A percentile compares a stretch with the other conserved stretches of the same genome.
Evolutionary conservation across 1,140 invertebrate genomes (phyloP).

Genomic region (Papilio dardanus): DNA sequence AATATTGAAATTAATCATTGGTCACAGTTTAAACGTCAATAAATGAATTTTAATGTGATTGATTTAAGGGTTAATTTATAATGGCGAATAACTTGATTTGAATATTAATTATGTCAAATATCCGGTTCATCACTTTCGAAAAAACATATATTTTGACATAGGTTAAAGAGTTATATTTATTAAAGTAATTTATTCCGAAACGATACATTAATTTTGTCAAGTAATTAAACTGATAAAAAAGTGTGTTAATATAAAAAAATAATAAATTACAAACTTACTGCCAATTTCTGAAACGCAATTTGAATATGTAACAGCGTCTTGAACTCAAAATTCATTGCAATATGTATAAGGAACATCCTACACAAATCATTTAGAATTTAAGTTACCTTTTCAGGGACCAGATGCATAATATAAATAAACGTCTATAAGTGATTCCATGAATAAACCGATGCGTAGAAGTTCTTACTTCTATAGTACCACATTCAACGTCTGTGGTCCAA

Average conservation of each 20-base stretch:
- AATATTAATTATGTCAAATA: conserved; percentile 8
- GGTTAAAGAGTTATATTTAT: not conserved
- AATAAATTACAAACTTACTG: too few relatives aligned
- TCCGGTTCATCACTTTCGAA: conserved; percentile 30
- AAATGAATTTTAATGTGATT: not conserved
- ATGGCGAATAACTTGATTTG: not conserved
- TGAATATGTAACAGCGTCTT: too few relatives aligned
- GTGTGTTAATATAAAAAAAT: too few relatives aligned
- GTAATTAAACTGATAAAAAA: conserved; percentile 23
- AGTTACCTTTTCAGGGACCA: not conserved
- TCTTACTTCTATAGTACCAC: not conserved
- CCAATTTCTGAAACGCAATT: too few relatives aligned
- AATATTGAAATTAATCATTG: conserved; percentile 29
- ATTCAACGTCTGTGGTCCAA: conserved; percentile 55
- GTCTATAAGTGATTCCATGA: not conserved
- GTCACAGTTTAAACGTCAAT: not conserved
- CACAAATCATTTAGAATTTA: not conserved
- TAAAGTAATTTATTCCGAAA: conserved; percentile 3
- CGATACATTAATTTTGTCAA: not conserved
- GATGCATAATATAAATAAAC: not conserved
- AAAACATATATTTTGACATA: conserved; percentile 24
- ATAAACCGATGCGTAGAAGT: not conserved
- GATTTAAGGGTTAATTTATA: conserved; percentile 16
- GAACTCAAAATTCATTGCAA: too few relatives aligned
- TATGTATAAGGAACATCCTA: not conserved